phyloP scores from a whole-genome alignment of 1,140 invertebrate genomes.

The Coelopa frigida region DNA sequence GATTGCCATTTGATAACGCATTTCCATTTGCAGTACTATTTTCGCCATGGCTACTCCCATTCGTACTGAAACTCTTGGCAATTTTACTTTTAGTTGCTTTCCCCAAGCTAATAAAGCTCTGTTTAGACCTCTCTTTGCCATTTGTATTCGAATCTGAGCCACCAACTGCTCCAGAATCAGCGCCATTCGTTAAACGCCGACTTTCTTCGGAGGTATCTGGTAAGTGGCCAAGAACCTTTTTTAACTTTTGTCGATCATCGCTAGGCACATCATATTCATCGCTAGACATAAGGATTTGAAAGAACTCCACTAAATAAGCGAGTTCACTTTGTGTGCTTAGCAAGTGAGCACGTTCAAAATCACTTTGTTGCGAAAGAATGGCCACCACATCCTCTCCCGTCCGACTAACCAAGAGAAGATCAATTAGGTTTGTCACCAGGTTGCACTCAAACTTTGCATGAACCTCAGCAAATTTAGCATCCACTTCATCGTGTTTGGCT shows the following conservation, averaged over 20 bases:
- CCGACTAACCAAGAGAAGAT: conserved; percentile 54
- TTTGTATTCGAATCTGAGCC: not conserved
- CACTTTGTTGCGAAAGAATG: conserved; percentile 50
- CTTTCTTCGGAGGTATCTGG: no score
- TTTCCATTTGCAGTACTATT: conserved; percentile 6
- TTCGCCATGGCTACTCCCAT: conserved; percentile 8
- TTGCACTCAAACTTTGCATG: conserved; percentile 72
- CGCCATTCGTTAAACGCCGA: conserved; percentile 14
- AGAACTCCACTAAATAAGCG: conserved; percentile 54
- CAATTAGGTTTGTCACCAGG: conserved; percentile 65
- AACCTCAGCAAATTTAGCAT: conserved; percentile 63
- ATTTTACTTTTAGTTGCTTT: conserved; percentile 41
- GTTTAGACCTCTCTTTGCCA: conserved; percentile 20
- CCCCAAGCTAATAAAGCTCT: conserved; percentile 31
- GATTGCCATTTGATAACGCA: not conserved
- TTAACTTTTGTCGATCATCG: conserved; percentile 32
- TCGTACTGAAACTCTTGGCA: conserved; percentile 32
- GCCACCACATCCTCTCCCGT: conserved; percentile 53
- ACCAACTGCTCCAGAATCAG: conserved; percentile 1
- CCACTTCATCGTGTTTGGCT: conserved; percentile 71
- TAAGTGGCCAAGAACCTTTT: conserved; percentile 31
- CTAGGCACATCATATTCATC: conserved; percentile 30
- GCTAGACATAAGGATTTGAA: conserved; percentile 27
- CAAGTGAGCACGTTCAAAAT: conserved; percentile 55
- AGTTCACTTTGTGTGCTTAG: conserved; percentile 64